Evolutionary conservation across 2,797 vertebrate genomes (phyloP).

Genomic region (Pipistrellus pipistrellus): DNA sequence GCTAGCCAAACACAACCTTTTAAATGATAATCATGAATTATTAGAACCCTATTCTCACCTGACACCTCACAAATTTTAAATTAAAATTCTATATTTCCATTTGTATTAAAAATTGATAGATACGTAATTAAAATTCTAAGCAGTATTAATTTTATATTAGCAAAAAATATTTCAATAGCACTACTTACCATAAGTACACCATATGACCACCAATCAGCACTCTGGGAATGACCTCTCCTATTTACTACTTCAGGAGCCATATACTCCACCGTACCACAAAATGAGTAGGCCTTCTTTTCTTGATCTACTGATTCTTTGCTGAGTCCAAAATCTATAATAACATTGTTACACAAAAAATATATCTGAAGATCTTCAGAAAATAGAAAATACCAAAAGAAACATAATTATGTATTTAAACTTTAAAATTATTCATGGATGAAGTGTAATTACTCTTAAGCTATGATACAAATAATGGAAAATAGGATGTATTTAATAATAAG

Average conservation of each 20-base stretch:
- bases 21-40: not conserved
- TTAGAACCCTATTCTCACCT: slow-evolving; percentile 10
- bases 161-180: slow-evolving; percentile 6
- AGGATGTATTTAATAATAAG: slow-evolving; percentile 42
- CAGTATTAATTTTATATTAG: not conserved
- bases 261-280: slow-evolving; percentile 99
- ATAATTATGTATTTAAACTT: slow-evolving; percentile 17
- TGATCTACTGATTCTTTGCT: slow-evolving; percentile 99
- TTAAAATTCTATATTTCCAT: not conserved
- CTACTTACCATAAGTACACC: slow-evolving; percentile 97
- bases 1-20: slow-evolving; percentile 4
- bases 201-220: slow-evolving; percentile 99
- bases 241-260: slow-evolving; percentile 99
- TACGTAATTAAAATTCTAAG: slow-evolving; percentile 14
- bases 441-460: slow-evolving; percentile 16
- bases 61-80: not conserved
- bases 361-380: slow-evolving; percentile 77
- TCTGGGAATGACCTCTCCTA: slow-evolving; percentile 98
- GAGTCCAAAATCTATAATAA: slow-evolving; percentile 96
- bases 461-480: slow-evolving; percentile 5
- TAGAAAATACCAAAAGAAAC: slow-evolving; percentile 17
- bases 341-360: slow-evolving; percentile 83
- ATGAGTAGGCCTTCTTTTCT: slow-evolving; percentile 99
- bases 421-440: slow-evolving; percentile 6
- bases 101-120: not conserved